Evolutionary conservation across 92 coral and sea anemone species (phyloP), one percentile per base, ranked within the genome.

Genomic region (Epizoanthus illoricatus): DNA sequence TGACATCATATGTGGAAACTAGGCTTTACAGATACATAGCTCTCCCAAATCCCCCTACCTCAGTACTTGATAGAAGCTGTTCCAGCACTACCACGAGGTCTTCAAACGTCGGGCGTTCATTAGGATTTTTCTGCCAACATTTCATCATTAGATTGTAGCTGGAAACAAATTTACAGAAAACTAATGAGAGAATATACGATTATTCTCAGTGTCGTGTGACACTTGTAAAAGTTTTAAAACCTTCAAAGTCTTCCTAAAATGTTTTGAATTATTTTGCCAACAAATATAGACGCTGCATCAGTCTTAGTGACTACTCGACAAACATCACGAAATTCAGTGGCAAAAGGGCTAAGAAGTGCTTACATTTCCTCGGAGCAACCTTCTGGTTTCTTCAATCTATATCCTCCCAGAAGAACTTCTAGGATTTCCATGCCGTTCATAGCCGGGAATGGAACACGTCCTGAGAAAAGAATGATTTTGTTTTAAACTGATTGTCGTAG

Each of bases 351-450:
- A 65, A 4, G 4, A 65, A 10, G 36, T 4, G n/a, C 80, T 78
- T 78, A 78, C 82, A 78, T 78, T 43, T 78, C 82, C 8, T 63
- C 52, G 28, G 82, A 63, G 82, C 71, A 78, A 2, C 82, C 82
- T 43, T 69, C 61, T 63, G 82, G 82, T 15, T 78, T 78, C 71
- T 20, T 21, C 12, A 78, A 61, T 45, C 82, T 66, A 5, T 43
- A 62, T 63, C 82, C 82, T 59, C 71, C 39, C 41, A 78, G 71
- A 41, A 78, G 71, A 16, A 21, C 9, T 63, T 78, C 82, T 58
- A 78, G 5, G 10, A 78, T 78, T 63, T 78, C 82, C 82, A 78
- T 78, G 42, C 60, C 82, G 23, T 42, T 24, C 72, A 78, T 78
- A 0, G 60, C 82, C 33, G 71, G 82, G 41, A 78, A 64, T 6